Evolutionary conservation across 2,888 invertebrate genomes (phyloP).

Genomic region (Muschampia plurimacula): DNA sequence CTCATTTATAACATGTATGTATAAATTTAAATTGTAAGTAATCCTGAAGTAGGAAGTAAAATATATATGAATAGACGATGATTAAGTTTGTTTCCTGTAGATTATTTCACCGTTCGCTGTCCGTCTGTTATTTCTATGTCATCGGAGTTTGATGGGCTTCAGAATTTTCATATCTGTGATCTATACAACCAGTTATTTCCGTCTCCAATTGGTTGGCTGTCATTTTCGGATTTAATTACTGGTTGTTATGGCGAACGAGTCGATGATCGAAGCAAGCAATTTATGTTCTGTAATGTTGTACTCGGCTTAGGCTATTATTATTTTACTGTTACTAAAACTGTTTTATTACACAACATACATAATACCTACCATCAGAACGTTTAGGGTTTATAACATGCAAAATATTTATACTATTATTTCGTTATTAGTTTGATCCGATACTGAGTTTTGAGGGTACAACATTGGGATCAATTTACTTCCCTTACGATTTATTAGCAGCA

Average conservation of each 20-base stretch:
- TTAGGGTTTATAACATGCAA: not conserved
- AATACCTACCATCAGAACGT: not conserved
- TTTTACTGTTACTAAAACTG: slow-evolving; percentile 29
- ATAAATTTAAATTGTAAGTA: not conserved
- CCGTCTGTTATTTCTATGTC: slow-evolving; percentile 23
- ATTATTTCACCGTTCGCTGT: slow-evolving; percentile 22
- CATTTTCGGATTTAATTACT: slow-evolving; percentile 53
- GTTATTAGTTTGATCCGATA: not conserved
- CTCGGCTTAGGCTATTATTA: slow-evolving; percentile 20
- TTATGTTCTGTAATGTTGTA: slow-evolving; percentile 45
- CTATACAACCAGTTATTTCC: slow-evolving; percentile 52
- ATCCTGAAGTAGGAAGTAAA: slow-evolving; percentile 6
- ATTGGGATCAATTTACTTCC: slow-evolving; percentile 30
- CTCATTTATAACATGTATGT: too few relatives aligned
- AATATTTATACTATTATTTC: not conserved
- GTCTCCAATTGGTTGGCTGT: slow-evolving; percentile 50
- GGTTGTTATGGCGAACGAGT: slow-evolving; percentile 48
- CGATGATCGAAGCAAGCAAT: slow-evolving; percentile 48
- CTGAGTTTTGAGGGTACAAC: slow-evolving; percentile 1
- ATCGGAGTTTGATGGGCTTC: slow-evolving; percentile 37
- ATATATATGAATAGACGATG: not conserved
- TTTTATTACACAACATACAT: not conserved
- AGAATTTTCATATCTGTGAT: slow-evolving; percentile 42
- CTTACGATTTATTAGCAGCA: slow-evolving; percentile 29
- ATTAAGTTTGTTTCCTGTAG: slow-evolving; percentile 14